phyloP scores from a whole-genome alignment of 2,113 vertebrate species.

The Gasterosteus aculeatus region DNA sequence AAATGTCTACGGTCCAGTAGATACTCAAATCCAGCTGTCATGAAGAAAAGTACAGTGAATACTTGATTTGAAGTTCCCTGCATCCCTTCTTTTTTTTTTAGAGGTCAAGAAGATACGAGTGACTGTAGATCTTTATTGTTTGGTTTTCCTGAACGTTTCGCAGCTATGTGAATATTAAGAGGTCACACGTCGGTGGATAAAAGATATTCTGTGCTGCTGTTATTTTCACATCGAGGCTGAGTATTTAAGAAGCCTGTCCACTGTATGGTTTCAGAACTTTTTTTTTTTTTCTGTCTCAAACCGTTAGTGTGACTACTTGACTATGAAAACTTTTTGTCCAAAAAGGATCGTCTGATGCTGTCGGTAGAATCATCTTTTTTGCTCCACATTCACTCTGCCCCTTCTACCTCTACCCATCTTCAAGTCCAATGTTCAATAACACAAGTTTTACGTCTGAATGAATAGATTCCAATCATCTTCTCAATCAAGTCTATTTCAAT shows the following conservation, averaged over 20 bases:
- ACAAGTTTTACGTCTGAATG: constrained; percentile 28
- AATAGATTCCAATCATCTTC: constrained; percentile 27
- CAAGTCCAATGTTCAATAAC: constrained; percentile 39
- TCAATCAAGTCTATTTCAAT: constrained; percentile 28
- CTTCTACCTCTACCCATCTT: constrained; percentile 70
- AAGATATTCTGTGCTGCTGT: constrained; percentile 41
- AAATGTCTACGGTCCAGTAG: constrained; percentile 61
- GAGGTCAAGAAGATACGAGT: constrained; percentile 25
- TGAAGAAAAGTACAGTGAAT: constrained; percentile 53
- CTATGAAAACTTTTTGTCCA: constrained; percentile 23
- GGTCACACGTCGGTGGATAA: constrained; percentile 28
- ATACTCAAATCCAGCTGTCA: constrained; percentile 64
- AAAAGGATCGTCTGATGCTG: constrained; percentile 36
- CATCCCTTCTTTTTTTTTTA: constrained; percentile 30
- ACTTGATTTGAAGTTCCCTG: constrained; percentile 41
- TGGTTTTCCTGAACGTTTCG: constrained; percentile 34
- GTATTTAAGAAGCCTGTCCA: constrained; percentile 30
- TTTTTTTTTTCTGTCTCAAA: constrained; percentile 13
- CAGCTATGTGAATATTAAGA: constrained; percentile 49
- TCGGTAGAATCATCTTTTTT: constrained; percentile 39
- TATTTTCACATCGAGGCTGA: constrained; percentile 26
- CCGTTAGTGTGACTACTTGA: constrained; percentile 24
- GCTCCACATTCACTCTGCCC: constrained; percentile 53
- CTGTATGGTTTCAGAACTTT: constrained; percentile 32
- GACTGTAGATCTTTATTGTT: constrained; percentile 29